phyloP scores from a whole-genome alignment of 2,797 vertebrate genomes.

The Mormyrus proboscirostris region DNA sequence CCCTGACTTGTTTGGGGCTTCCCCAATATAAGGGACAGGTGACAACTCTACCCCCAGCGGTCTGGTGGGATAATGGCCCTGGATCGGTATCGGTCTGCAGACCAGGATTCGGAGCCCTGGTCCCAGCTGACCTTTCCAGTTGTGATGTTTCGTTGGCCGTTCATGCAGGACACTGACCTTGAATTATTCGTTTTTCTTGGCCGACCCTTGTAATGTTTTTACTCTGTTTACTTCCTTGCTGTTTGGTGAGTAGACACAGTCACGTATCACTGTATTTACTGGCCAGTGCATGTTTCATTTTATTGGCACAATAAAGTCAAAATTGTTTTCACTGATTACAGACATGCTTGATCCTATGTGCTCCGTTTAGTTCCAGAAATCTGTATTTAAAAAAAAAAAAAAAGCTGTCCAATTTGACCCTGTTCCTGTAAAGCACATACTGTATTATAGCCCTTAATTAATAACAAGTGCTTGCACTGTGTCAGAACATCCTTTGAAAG shows the following conservation, averaged over 20 bases:
- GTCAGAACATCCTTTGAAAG: constrained; percentile 12
- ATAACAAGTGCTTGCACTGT: constrained; percentile 6
- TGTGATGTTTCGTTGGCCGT: not conserved
- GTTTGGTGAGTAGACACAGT: not conserved
- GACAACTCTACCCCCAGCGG: not conserved
- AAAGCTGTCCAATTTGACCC: constrained; percentile 10
- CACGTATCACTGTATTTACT: not conserved
- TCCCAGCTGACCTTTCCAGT: not conserved
- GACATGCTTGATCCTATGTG: not conserved
- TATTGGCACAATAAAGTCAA: not conserved
- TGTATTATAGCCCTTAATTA: not conserved
- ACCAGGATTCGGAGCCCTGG: not conserved
- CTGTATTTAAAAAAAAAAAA: not conserved
- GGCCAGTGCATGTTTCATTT: not conserved
- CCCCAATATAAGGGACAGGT: not conserved
- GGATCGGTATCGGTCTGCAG: not conserved
- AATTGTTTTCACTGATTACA: constrained; percentile 4
- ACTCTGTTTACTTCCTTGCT: not conserved
- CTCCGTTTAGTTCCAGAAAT: not conserved
- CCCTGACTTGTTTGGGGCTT: not conserved
- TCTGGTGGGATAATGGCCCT: not conserved
- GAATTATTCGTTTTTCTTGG: not conserved
- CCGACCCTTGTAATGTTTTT: not conserved
- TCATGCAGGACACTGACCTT: not conserved
- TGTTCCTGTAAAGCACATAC: not conserved